Conservation (phyloP, 2,797 vertebrate genomes). For the Orestias chungarensis region DNA sequence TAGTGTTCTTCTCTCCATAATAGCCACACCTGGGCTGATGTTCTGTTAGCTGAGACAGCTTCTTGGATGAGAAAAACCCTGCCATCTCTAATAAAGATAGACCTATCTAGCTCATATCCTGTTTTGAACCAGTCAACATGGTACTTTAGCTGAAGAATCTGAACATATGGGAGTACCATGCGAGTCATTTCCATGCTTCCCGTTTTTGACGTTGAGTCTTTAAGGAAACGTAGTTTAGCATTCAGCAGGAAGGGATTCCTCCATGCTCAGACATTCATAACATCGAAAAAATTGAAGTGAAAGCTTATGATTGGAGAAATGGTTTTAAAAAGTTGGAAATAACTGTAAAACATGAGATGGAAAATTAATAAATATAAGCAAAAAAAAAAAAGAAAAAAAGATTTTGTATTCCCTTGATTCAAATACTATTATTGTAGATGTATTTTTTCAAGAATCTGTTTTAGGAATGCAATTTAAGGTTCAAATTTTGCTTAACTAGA, state of each 20-base stretch:
- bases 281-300: constrained; percentile 70
- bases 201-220: constrained; percentile 82
- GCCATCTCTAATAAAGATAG: constrained; percentile 75
- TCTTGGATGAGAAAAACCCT: no score
- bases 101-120: constrained; percentile 76
- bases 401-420: not conserved
- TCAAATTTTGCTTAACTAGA: not conserved
- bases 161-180: constrained; percentile 64
- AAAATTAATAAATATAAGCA: not conserved
- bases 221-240: constrained; percentile 77
- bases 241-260: constrained; percentile 84
- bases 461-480: not conserved
- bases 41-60: no score
- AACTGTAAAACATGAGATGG: not conserved
- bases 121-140: constrained; percentile 83
- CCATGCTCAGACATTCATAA: constrained; percentile 80
- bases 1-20: no score
- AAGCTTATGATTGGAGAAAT: constrained; percentile 54
- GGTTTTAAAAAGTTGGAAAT: constrained; percentile 36
- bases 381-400: no score
- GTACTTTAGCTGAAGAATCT: constrained; percentile 70
- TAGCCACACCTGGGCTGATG: no score
- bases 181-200: constrained; percentile 82
- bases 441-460: not conserved
- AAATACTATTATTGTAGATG: not conserved